Percentiles rank a stretch among this genome's conserved stretches.
Evolutionary conservation across 2,888 invertebrate genomes (phyloP).

Genomic region (Thymelicus lineola): DNA sequence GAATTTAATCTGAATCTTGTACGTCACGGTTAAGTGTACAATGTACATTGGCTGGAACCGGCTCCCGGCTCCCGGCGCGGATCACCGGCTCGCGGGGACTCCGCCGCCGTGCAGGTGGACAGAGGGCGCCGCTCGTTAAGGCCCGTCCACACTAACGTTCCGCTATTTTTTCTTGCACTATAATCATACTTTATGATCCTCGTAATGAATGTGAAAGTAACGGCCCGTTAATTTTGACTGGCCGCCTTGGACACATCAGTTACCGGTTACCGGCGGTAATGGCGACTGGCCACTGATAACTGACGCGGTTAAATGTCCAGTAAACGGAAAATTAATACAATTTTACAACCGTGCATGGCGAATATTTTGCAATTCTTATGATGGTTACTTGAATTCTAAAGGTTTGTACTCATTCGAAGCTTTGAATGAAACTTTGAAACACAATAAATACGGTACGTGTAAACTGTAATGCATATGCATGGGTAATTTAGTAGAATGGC

Average conservation of each 20-base stretch:
- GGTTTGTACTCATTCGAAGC: too few relatives aligned
- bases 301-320: background rate
- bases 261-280: too few relatives aligned
- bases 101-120: conserved; percentile 16
- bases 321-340: background rate
- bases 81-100: background rate
- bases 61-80: too few relatives aligned
- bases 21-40: background rate
- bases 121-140: conserved; percentile 23
- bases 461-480: too few relatives aligned
- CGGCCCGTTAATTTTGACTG: background rate
- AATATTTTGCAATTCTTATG: too few relatives aligned
- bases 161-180: background rate
- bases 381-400: too few relatives aligned
- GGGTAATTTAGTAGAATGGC: too few relatives aligned
- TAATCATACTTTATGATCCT: background rate
- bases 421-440: too few relatives aligned
- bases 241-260: background rate
- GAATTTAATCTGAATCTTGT: background rate
- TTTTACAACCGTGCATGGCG: background rate
- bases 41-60: background rate
- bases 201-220: background rate
- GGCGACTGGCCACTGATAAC: too few relatives aligned
- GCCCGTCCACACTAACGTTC: conserved; percentile 5
- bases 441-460: too few relatives aligned